Evolutionary conservation across 2,797 vertebrate species (phyloP), one percentile per base, ranked within the genome.

Genomic region (Hypotaenidia okinawae): DNA sequence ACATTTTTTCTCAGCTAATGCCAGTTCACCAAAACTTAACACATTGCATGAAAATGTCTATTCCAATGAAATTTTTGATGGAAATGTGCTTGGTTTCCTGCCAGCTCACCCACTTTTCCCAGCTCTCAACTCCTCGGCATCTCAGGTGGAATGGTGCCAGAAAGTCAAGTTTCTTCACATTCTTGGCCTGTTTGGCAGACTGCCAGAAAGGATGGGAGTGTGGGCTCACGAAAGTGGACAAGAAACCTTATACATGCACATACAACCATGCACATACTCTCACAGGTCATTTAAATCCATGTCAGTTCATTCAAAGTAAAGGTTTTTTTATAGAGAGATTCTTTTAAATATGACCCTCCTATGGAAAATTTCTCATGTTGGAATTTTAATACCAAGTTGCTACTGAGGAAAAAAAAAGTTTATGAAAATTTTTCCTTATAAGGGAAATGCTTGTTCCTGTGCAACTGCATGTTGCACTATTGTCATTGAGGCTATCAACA

Each of bases 221-320:
- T 97, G 95, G 92, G 89, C 95, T 90, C 89, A n/a, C 13, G 0
- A 92, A 97, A 96, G 92, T 97, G 96, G 96, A 97, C 96, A 97
- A 97, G 95, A 97, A 97, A 97, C 94, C 90, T 96, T 96, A 97
- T 95, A 96, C 94, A 94, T 95, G 95, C 96, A 87, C 89, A 95
- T 96, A 94, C 81, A 95, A 96, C 92, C 15, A 1, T 97, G 89
- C 78, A 89, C 90, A 95, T 61, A 96, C 94, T 91, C 96, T 95
- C 94, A 95, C 95, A 97, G 96, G 94, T 97, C 92, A 96, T 97
- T 95, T 97, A 96, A 96, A 97, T 96, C 96, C 92, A 92, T 96
- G 94, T 95, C 95, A 96, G 95, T 96, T 94, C 93, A 95, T 96
- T 96, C 90, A 89, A 85, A 96, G 78, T 33, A 95, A 89, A 96